A percentile compares a stretch with the other conserved stretches of the same genome.
These are phyloP conservation scores for Epistrophe eligans DNA, from an alignment of 2,888 invertebrate species.

Conservation along the genomic window DNA sequence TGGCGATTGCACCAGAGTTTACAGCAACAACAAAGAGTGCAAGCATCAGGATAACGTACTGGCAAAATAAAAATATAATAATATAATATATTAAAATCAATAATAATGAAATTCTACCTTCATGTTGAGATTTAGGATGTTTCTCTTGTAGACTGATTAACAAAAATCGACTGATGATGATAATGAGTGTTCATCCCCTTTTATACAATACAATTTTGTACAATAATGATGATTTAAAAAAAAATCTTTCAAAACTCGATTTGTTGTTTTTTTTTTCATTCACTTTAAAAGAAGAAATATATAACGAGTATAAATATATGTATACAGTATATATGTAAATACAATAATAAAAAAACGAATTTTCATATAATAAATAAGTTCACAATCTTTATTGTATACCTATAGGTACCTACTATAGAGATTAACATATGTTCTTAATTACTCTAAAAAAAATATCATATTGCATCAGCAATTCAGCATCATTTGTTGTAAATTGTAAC, in stretches of 20 bases:
- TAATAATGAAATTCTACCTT: neutral
- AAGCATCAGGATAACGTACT: neutral
- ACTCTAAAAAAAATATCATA: too few relatives aligned
- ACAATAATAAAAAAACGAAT: too few relatives aligned
- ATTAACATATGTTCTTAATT: too few relatives aligned
- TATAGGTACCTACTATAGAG: too few relatives aligned
- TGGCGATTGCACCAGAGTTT: neutral
- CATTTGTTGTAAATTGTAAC: too few relatives aligned
- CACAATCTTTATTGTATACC: too few relatives aligned
- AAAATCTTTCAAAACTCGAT: neutral
- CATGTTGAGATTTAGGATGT: neutral
- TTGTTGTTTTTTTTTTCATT: too few relatives aligned
- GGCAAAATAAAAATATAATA: neutral
- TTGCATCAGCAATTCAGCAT: too few relatives aligned
- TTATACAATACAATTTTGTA: neutral
- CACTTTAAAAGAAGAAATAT: too few relatives aligned
- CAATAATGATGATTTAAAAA: neutral
- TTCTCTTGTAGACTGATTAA: neutral
- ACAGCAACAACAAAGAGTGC: conserved; percentile 2
- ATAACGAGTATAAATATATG: too few relatives aligned
- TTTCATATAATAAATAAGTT: too few relatives aligned
- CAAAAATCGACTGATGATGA: neutral
- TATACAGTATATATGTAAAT: too few relatives aligned
- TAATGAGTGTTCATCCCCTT: neutral
- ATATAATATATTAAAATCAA: neutral